Base-by-base conservation (phyloP, 2,888 invertebrate species). In the Eupithecia abbreviata region DNA sequence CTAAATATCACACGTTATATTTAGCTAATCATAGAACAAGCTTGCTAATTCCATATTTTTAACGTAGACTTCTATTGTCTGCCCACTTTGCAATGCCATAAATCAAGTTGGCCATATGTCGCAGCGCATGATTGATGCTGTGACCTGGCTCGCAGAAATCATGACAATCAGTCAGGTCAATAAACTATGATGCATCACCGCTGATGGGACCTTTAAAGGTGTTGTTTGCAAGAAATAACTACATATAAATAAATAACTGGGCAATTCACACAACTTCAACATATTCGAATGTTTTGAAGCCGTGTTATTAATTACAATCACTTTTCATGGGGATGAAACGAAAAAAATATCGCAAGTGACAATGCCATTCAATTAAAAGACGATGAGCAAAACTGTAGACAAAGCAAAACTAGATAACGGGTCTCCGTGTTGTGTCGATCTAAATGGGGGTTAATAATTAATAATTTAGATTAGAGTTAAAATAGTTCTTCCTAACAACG, bases 21-120 rank as follows among this genome's bases (percentile, higher is more conserved):
- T 18, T 3, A n/a, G 55, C n/a, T n/a, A 9, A 51, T 51, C 51
- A 2, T 55, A 7, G 55, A 55, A 55, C n/a, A 58, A 62, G 18
- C 62, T 30, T 30, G 62, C 30, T 62, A 12, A 18, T 30, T 30
- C 62, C 62, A 30, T 58, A 62, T 12, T 18, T 12, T 12, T 62
- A 3, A 12, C 18, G 13, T 67, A 45, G 43, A 7, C n/a, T 68
- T 18, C 47, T 47, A 69, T n/a, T 30, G 69, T 69, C 13, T 10
- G 47, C 47, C 7, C 7, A 13, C 66, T 15, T 66, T 49, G 55
- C 70, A 78, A 76, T 62, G n/a, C 51, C 72, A 74, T 76, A 74
- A 72, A 74, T 78, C 76, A 78, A 71, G 73, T 75, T 72, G 72
- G 43, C 78, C 73, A 45, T 76, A 71, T 73, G 76, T 76, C 76